Conservation (phyloP, 2,113 vertebrate genomes). For the Vimba vimba region DNA sequence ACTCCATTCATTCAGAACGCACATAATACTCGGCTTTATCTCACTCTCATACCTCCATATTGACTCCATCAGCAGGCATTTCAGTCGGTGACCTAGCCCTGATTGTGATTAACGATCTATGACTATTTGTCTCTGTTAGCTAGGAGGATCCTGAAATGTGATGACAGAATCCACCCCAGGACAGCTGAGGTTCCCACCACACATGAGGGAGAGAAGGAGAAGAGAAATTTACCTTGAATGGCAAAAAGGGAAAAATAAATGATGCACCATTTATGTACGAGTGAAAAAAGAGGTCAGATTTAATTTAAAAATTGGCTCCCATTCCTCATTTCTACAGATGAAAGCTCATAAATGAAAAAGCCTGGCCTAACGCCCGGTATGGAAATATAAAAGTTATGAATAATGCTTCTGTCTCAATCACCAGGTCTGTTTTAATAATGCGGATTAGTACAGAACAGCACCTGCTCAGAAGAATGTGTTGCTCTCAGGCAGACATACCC, state of each 20-base stretch:
- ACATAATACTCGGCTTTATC: conserved; percentile 53
- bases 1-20: conserved; percentile 47
- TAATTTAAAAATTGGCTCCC: conserved; percentile 98
- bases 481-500: conserved; percentile 37
- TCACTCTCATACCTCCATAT: conserved; percentile 50
- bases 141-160: conserved; percentile 40
- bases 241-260: conserved; percentile 69
- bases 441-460: conserved; percentile 80
- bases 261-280: conserved; percentile 86
- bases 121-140: conserved; percentile 53
- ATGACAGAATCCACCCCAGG: conserved; percentile 50
- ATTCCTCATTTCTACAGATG: conserved; percentile 86
- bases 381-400: conserved; percentile 98
- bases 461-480: conserved; percentile 65
- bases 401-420: conserved; percentile 96
- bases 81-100: conserved; percentile 43
- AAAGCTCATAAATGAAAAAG: conserved; percentile 97
- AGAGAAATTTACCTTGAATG: conserved; percentile 66
- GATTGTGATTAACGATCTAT: conserved; percentile 53
- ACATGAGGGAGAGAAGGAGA: conserved; percentile 15
- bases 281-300: conserved; percentile 91
- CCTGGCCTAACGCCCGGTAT: conserved; percentile 90
- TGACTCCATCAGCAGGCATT: conserved; percentile 54
- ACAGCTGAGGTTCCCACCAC: conserved; percentile 48
- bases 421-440: conserved; percentile 90